Evolutionary conservation across 2,797 vertebrate species (phyloP), one percentile per base, ranked within the genome.

Genomic region (Peromyscus eremicus): DNA sequence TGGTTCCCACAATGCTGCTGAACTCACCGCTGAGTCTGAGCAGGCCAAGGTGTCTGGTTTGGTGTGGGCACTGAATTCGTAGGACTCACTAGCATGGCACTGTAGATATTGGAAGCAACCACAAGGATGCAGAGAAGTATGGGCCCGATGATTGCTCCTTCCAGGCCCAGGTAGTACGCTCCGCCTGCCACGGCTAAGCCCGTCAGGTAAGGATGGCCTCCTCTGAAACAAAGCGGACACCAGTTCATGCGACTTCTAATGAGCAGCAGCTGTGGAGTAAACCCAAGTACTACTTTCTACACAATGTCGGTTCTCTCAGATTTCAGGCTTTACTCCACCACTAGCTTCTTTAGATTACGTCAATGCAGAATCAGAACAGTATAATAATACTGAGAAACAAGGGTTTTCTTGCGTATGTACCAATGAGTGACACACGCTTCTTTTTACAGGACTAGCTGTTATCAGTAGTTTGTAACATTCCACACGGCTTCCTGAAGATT

Each of bases 91-190:
- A 99, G 98, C 99, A 99, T 99, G 97, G 99, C 99, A 87, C 99
- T 99, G 96, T 99, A 99, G 98, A 99, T 99, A 98, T 99, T 99
- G 89, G 99, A 99, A 29, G 99, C 99, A 89, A 99, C 99, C 94
- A 99, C 99, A 85, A 99, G 99, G 98, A 99, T 99, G 98, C 99
- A 99, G 95, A 99, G 99, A 25, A 99, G 99, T 97, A 99, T 99
- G 93, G 99, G 99, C 81, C 99, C 99, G 23, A 99, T 99, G 98
- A 99, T 99, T 17, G 99, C 99, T 71, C 99, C 99, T 98, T 99
- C 99, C 92, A 99, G 98, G 77, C 99, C 99, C 89, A 99, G 98
- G 97, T 99, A 99, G 98, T 99, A 99, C 0, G 99, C 99, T 57
- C 99, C 99, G 0, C 99, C 99, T 81, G 99, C 99, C 94, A 99